These are phyloP conservation scores for Drosophila formosana DNA, from an alignment of 2,888 invertebrate genomes.

Conservation along the genomic window DNA sequence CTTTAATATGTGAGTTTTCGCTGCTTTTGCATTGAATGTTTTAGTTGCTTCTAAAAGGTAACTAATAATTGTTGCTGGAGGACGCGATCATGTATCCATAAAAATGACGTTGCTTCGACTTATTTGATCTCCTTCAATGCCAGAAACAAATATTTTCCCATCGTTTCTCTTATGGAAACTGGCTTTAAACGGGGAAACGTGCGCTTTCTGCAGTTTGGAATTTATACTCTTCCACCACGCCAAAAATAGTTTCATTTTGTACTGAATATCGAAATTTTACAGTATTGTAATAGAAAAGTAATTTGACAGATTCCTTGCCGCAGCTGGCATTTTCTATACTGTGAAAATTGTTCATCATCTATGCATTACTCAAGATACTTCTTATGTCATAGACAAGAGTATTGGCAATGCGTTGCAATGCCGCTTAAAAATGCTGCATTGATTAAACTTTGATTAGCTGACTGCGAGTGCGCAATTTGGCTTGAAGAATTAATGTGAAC, in stretches of 20 bases:
- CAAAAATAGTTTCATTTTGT: background rate
- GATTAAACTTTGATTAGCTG: conserved; percentile 71
- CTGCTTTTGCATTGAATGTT: background rate
- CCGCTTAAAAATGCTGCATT: conserved; percentile 72
- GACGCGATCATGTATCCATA: conserved; percentile 39
- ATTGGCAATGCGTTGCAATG: conserved; percentile 47
- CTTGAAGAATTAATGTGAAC: conserved; percentile 68
- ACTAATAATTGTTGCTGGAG: conserved; percentile 15
- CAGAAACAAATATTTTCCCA: conserved; percentile 57
- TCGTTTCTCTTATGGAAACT: conserved; percentile 50
- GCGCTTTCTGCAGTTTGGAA: background rate
- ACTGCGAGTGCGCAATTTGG: conserved; percentile 58
- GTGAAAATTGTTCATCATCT: background rate
- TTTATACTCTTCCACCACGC: conserved; percentile 12
- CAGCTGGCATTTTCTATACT: too few species aligned
- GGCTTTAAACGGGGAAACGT: conserved; percentile 9
- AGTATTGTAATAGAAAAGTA: too few species aligned
- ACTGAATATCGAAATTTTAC: too few species aligned
- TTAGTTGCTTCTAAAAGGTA: conserved; percentile 6
- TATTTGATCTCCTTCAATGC: conserved; percentile 42
- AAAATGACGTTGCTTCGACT: conserved; percentile 29
- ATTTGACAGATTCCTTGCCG: too few species aligned
- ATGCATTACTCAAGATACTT: background rate
- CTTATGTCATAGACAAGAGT: background rate
- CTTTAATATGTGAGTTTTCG: background rate